Percentiles rank a stretch among this genome's conserved stretches.
These are phyloP conservation scores for Exaiptasia diaphana DNA, from an alignment of 64 coral and sea anemone species.

Conservation along the genomic window DNA sequence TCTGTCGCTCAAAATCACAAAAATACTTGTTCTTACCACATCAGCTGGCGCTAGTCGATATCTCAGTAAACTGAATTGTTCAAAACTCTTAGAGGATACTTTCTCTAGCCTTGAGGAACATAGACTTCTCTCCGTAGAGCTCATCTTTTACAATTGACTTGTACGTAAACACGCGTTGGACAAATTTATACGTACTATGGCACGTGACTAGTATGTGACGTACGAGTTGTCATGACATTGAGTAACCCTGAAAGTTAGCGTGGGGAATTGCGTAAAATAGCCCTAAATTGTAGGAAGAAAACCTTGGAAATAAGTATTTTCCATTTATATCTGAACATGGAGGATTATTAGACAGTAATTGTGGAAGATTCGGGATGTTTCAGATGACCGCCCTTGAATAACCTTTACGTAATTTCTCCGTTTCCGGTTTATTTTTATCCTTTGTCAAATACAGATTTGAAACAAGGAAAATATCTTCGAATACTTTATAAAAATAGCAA, in stretches of 20 bases:
- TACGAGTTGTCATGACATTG: constrained; percentile 3
- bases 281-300: no score
- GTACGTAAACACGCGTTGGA: not conserved
- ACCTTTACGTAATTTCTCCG: no score
- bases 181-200: not conserved
- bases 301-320: no score
- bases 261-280: not conserved
- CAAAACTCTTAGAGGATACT: constrained; percentile 33
- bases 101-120: not conserved
- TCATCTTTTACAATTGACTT: not conserved
- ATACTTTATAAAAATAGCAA: no score
- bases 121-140: not conserved
- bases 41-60: constrained; percentile 47
- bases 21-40: constrained; percentile 28
- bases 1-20: no score
- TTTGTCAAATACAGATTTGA: no score
- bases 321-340: no score
- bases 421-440: no score
- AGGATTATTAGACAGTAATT: no score
- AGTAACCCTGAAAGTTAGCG: not conserved
- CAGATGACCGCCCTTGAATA: no score
- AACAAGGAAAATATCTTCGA: no score
- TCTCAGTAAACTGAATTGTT: constrained; percentile 46
- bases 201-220: not conserved
- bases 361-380: no score